Base-by-base conservation (phyloP, 1,140 invertebrate species). In the Asobara japonica region DNA sequence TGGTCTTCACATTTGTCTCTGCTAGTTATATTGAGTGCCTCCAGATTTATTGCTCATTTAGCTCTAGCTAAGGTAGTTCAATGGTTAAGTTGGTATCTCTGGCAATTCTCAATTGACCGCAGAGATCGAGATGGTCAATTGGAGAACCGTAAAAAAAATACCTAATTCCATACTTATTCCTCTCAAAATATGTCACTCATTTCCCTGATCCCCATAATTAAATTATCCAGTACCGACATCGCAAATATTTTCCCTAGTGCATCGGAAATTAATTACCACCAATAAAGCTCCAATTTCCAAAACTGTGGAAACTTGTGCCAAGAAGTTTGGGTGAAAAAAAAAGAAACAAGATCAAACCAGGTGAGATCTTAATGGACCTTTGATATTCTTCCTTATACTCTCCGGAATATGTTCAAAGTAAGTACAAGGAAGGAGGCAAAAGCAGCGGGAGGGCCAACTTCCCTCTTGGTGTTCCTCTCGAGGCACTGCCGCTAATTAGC, bases 401-500 rank as follows among this genome's bases (percentile, higher is more conserved):
- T 56, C 45, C 20, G 30, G 29, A 18, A 68, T 41, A 68, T 20
- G 27, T 51, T 30, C 45, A 33, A 25, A 20, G 18, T 33, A 56
- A 31, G 31, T 69, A 33, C 36, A 45, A 48, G 29, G 38, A 33
- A 38, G 25, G 18, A 22, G 38, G 67, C 4, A 22, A 69, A 61
- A 33, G 30, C 16, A 31, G 8, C 30, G 56, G 20, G 20, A 31
- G 31, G 16, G 66, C 66, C 41, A 36, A 69, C 67, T 69, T 69
- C 48, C 67, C 27, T 11, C 29, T n/a, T 56, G 56, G n/a, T 31
- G 67, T 62, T 61, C 29, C 66, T 11, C 66, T 69, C 18, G 51
- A 62, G 48, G 18, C 22, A 36, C 29, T 27, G 48, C 1, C 31
- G 67, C 51, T 69, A 69, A 69, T 69, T 69, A 69, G 48, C 67